Base-by-base conservation (phyloP, 2,888 invertebrate genomes). In the Aquatica leii region DNA sequence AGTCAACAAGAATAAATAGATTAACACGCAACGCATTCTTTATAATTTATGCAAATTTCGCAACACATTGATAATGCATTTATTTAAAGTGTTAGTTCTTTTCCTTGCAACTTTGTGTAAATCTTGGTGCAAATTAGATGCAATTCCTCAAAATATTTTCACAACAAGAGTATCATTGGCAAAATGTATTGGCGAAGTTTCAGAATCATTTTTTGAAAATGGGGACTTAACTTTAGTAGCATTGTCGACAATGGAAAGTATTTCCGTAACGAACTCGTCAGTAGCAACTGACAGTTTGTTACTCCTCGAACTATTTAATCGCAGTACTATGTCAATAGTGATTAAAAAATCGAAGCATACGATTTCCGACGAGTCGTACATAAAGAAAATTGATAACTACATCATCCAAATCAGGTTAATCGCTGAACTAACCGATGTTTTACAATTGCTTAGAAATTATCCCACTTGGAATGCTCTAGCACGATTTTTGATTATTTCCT, bases 401-500 rank as follows among this genome's bases (percentile, higher is more conserved):
- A 65, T 74, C 15, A 62, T 74, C 17, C 69, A 70, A 17, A 46
- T 73, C 18, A 63, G 65, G 24, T 15, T 54, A 9, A 50, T 53
- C 4, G 24, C 37, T 1, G 71, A 73, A 34, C 37, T 74, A 5
- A 8, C 24, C n/a, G 17, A 54, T n/a, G 61, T 58, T 51, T 46
- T 74, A 46, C 35, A 34, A 1, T 34, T 41, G 20, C 54, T 74
- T 12, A 54, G 43, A n/a, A 11, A 6, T 1, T 59, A 68, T 35
- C 59, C 63, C 9, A 65, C 66, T 17, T 74, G 72, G 70, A 73
- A 73, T 60, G 70, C 73, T 0, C 69, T 70, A 12, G 73, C 71
- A 0, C 69, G 69, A 41, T 71, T 74, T 58, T 54, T 71, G n/a
- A 50, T 79, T 4, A 71, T 77, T 6, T 73, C 75, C 1, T 53